Conservation (phyloP, 2,888 invertebrate species). For the Himalopsyche anomala region DNA sequence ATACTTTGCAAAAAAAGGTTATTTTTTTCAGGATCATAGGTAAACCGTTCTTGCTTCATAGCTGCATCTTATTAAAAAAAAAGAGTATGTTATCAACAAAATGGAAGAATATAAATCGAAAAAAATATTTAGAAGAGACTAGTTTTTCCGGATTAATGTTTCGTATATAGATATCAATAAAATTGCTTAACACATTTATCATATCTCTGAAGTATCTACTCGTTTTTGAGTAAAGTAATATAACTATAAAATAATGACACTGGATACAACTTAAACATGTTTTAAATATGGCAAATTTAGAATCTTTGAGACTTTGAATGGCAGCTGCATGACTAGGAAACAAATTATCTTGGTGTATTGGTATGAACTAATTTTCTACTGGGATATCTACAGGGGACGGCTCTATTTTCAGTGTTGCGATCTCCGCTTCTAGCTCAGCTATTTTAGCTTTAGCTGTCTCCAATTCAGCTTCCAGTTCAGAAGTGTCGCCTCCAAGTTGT, state of each 20-base stretch:
- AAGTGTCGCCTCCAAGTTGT: slow-evolving; percentile 73
- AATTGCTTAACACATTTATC: too few relatives aligned
- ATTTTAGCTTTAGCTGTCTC: slow-evolving; percentile 79
- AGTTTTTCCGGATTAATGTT: too few relatives aligned
- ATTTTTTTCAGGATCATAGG: too few relatives aligned
- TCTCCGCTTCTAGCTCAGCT: slow-evolving; percentile 79
- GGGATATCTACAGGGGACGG: slow-evolving; percentile 17
- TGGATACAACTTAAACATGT: neutral
- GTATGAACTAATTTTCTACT: neutral
- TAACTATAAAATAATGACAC: neutral
- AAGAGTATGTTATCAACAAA: too few relatives aligned
- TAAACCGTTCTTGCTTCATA: too few relatives aligned
- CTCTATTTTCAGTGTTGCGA: slow-evolving; percentile 68
- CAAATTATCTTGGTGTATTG: neutral
- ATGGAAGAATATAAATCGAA: too few relatives aligned
- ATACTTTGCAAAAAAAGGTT: too few relatives aligned
- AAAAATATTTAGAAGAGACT: too few relatives aligned
- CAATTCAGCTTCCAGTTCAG: slow-evolving; percentile 73
- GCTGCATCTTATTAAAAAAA: too few relatives aligned
- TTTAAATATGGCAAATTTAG: slow-evolving; percentile 10
- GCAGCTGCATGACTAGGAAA: slow-evolving; percentile 16
- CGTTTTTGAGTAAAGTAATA: neutral
- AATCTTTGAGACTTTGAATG: neutral
- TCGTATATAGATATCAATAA: too few relatives aligned
- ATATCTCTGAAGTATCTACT: too few relatives aligned